Base-by-base conservation (phyloP, 1,140 invertebrate genomes). In the Archivesica marissinica region DNA sequence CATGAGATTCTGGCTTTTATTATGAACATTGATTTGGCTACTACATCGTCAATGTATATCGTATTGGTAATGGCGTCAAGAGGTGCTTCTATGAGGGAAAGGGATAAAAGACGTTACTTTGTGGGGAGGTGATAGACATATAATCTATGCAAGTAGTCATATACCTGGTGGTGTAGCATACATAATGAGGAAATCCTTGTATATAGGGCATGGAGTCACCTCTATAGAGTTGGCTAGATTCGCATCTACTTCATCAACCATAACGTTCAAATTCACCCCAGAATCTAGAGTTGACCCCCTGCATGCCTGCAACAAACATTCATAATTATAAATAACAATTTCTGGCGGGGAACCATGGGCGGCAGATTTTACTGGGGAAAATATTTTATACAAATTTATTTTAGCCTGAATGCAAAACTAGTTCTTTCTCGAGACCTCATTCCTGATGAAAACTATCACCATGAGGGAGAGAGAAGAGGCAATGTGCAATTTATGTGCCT, bases 171-270 rank as follows among this genome's bases (percentile, higher is more conserved):
- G 96, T 33, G 98, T 99, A 13, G 97, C 98, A 93, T 98, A 99
- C 38, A 96, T 97, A 89, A 99, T 97, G 13, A 99, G 94, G 94
- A 98, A 98, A 93, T 99, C 98, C 28, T 98, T 98, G 94, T 98
- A 96, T 82, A 96, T 95, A 17, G 98, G 98, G 92, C 99, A 98
- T 90, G 96, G 96, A 90, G 97, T 98, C 28, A 90, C 86, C 25
- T 82, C 83, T 6, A 68, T 66, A 33, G 66, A 35, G 33, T 86
- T 79, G n/a, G 78, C 85, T 17, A 2, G n/a, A 52, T 47, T 56
- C 17, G 80, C 77, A 44, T 86, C 84, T 11, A 91, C 79, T 17
- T 88, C 88, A 56, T 90, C 87, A n/a, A n/a, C n/a, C 30, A 35
- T 20, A 9, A 89, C 70, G 23, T 38, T 70, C 28, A 93, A 35